Percentiles rank a stretch among this genome's conserved stretches.
phyloP scores from a whole-genome alignment of 53 echinoderm and acorn worm genomes.

The Holothuria leucospilota region DNA sequence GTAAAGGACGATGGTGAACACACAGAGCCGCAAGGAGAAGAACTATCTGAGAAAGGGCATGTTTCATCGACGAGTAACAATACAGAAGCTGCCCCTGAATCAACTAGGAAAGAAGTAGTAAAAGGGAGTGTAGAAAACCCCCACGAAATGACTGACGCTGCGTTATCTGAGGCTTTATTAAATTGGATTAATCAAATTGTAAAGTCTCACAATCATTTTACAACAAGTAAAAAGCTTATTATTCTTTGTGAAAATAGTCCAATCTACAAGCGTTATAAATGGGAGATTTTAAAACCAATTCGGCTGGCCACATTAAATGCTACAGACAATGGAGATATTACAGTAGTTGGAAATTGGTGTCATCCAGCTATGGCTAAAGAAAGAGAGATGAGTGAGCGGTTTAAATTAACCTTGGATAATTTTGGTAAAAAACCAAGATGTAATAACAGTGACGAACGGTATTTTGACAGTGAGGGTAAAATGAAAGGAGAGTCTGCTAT shows the following conservation, averaged over 20 bases:
- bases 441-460: neutral
- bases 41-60: too few relatives aligned
- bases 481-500: neutral
- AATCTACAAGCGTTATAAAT: neutral
- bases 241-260: neutral
- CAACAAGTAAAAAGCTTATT: neutral
- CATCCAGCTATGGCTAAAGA: neutral
- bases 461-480: neutral
- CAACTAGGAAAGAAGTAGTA: too few relatives aligned
- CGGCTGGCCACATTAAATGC: neutral
- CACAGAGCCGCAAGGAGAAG: too few relatives aligned
- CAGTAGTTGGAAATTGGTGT: neutral
- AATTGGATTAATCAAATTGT: neutral
- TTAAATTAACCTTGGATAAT: neutral
- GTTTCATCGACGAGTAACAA: too few relatives aligned
- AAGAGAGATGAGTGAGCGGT: neutral
- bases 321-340: neutral
- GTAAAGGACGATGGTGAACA: too few relatives aligned
- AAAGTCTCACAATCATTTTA: neutral
- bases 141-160: too few relatives aligned
- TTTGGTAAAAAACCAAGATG: neutral
- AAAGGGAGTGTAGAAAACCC: too few relatives aligned
- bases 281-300: neutral
- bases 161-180: too few relatives aligned
- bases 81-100: too few relatives aligned